Evolutionary conservation across 2,888 invertebrate genomes (phyloP).

Genomic region (Caenorhabditis sp.): DNA sequence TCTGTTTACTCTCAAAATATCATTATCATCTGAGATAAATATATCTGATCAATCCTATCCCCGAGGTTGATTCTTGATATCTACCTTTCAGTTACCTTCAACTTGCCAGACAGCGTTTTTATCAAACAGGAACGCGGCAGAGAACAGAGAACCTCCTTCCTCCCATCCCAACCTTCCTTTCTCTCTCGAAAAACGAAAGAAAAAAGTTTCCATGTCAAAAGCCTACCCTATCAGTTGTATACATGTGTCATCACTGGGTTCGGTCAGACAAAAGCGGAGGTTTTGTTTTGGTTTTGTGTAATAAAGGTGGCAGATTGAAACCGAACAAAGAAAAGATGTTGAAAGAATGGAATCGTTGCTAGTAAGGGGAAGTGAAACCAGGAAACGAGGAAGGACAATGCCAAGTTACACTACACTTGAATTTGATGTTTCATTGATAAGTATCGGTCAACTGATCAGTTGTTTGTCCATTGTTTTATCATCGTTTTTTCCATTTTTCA

Average conservation of each 20-base stretch:
- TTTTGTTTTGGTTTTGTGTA: slow-evolving; percentile 46
- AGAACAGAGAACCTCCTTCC: slow-evolving; percentile 22
- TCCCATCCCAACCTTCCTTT: too few relatives aligned
- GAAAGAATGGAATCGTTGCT: too few relatives aligned
- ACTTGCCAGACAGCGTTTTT: slow-evolving; percentile 24
- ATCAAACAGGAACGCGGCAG: slow-evolving; percentile 18
- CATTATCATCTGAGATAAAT: background rate
- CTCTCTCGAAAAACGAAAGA: too few relatives aligned
- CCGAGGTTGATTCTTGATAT: slow-evolving; percentile 1
- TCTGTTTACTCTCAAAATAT: too few relatives aligned
- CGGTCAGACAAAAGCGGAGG: slow-evolving; percentile 56
- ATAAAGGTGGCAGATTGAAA: too few relatives aligned
- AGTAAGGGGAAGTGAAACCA: too few relatives aligned
- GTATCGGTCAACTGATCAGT: too few relatives aligned
- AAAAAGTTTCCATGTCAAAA: too few relatives aligned
- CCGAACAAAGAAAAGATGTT: slow-evolving; percentile 39
- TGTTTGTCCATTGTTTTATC: too few relatives aligned
- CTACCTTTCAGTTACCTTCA: too few relatives aligned
- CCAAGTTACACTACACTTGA: background rate
- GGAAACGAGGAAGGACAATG: slow-evolving; percentile 9
- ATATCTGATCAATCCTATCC: background rate
- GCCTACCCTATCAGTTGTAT: slow-evolving; percentile 40
- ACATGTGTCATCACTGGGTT: slow-evolving; percentile 27
- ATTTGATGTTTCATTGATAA: too few relatives aligned
- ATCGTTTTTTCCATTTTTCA: too few relatives aligned